Conservation (phyloP, 2,888 invertebrate species). For the Euphydryas editha region DNA sequence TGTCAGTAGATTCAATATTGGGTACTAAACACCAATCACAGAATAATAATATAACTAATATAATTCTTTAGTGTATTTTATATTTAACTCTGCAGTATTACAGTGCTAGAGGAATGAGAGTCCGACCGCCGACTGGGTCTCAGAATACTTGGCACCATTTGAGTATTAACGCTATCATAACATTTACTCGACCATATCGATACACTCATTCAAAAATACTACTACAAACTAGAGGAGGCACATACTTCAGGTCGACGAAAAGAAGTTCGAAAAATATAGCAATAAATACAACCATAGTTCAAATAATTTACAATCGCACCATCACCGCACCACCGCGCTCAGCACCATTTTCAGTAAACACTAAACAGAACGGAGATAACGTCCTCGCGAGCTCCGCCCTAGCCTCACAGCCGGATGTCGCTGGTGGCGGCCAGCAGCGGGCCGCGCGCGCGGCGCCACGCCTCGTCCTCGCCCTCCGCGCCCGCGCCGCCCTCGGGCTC, state of each 20-base stretch:
- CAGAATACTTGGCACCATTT: constrained; percentile 71
- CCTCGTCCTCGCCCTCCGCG: constrained; percentile 39
- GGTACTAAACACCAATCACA: constrained; percentile 53
- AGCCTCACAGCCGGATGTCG: constrained; percentile 66
- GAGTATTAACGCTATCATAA: constrained; percentile 75
- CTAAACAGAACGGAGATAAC: constrained; percentile 12
- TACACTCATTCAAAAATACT: constrained; percentile 57
- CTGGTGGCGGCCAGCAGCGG: constrained; percentile 61
- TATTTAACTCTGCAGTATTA: constrained; percentile 63
- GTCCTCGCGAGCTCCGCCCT: background rate
- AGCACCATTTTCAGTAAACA: constrained; percentile 29
- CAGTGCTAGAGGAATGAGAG: constrained; percentile 77
- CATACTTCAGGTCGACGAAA: constrained; percentile 73
- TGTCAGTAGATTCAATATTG: constrained; percentile 60
- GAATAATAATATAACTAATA: constrained; percentile 47
- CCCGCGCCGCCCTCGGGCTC: no score
- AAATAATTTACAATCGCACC: constrained; percentile 49
- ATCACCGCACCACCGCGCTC: constrained; percentile 30
- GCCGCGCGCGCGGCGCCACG: constrained; percentile 48
- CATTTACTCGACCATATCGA: constrained; percentile 58
- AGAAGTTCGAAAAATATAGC: constrained; percentile 69
- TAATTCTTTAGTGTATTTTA: constrained; percentile 48
- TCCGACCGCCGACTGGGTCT: constrained; percentile 56
- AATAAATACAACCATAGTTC: constrained; percentile 64
- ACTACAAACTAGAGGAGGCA: constrained; percentile 71